Conservation (phyloP, 2,888 invertebrate species). For the Mesorhabditis sp. region DNA sequence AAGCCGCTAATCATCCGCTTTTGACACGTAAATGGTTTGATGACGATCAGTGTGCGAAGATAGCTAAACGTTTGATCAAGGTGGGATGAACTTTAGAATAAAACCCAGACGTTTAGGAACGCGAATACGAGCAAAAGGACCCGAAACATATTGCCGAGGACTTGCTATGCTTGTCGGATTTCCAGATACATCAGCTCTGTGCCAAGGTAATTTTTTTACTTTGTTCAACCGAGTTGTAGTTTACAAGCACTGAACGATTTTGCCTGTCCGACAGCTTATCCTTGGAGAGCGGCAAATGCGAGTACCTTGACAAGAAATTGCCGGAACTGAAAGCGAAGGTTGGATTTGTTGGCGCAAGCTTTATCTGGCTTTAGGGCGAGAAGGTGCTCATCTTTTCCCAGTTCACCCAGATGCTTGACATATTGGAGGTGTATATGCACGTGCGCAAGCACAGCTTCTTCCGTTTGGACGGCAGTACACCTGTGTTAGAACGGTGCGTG, state of each 20-base stretch:
- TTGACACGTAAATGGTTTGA: slow-evolving; percentile 72
- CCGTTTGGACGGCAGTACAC: slow-evolving; percentile 84
- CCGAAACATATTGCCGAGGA: slow-evolving; percentile 74
- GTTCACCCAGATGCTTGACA: slow-evolving; percentile 89
- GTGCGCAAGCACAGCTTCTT: slow-evolving; percentile 73
- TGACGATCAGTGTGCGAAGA: slow-evolving; percentile 67
- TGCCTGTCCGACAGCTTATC: slow-evolving; percentile 65
- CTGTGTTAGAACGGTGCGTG: slow-evolving; percentile 72
- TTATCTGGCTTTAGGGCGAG: slow-evolving; percentile 55
- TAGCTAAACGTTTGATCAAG: slow-evolving; percentile 64
- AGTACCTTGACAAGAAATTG: slow-evolving; percentile 74
- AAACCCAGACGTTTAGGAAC: slow-evolving; percentile 18
- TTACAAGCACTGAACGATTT: slow-evolving; percentile 57
- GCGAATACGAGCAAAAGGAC: slow-evolving; percentile 58
- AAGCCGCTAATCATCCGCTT: slow-evolving; percentile 87
- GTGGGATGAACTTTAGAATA: slow-evolving; percentile 22
- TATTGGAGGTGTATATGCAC: slow-evolving; percentile 82
- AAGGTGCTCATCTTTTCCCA: slow-evolving; percentile 90
- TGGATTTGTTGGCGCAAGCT: slow-evolving; percentile 1
- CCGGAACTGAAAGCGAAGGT: slow-evolving; percentile 69
- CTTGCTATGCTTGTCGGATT: slow-evolving; percentile 81
- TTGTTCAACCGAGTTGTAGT: background rate
- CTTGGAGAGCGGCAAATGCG: slow-evolving; percentile 81
- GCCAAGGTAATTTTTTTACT: slow-evolving; percentile 21
- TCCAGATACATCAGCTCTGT: slow-evolving; percentile 62